These are phyloP conservation scores for Trichogramma dendrolimi DNA, from an alignment of 2,888 invertebrate species.

Conservation along the genomic window DNA sequence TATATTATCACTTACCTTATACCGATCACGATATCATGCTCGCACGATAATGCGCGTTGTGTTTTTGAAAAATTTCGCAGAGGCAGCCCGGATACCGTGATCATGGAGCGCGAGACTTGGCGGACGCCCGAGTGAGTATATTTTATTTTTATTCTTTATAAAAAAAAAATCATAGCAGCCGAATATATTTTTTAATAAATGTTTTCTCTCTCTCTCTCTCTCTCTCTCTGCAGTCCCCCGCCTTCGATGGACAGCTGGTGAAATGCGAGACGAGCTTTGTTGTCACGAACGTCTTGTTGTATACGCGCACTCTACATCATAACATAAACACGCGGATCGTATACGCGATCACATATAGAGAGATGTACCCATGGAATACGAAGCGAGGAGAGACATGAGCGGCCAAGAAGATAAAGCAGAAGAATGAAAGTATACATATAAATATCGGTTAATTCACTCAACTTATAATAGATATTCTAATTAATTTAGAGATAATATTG, in stretches of 20 bases:
- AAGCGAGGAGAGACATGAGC: too few relatives aligned
- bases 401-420: too few relatives aligned
- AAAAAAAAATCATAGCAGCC: neutral
- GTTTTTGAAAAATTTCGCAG: conserved; percentile 27
- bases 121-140: conserved; percentile 44
- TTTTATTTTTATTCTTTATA: neutral
- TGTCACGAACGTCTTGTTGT: too few relatives aligned
- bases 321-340: too few relatives aligned
- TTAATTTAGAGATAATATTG: too few relatives aligned
- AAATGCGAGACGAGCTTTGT: conserved; percentile 11
- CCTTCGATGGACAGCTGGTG: conserved; percentile 43
- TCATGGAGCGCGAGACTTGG: conserved; percentile 44
- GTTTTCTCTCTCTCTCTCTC: conserved; percentile 12
- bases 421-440: too few relatives aligned
- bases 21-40: neutral
- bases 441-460: too few relatives aligned
- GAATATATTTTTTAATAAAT: too few relatives aligned
- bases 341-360: too few relatives aligned
- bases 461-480: too few relatives aligned
- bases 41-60: neutral
- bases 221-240: conserved; percentile 39
- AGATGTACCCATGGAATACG: too few relatives aligned
- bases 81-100: conserved; percentile 43
- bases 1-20: conserved; percentile 7
- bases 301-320: too few relatives aligned